Evolutionary conservation across 1,140 invertebrate species (phyloP).

Genomic region (Orchesella cincta): DNA sequence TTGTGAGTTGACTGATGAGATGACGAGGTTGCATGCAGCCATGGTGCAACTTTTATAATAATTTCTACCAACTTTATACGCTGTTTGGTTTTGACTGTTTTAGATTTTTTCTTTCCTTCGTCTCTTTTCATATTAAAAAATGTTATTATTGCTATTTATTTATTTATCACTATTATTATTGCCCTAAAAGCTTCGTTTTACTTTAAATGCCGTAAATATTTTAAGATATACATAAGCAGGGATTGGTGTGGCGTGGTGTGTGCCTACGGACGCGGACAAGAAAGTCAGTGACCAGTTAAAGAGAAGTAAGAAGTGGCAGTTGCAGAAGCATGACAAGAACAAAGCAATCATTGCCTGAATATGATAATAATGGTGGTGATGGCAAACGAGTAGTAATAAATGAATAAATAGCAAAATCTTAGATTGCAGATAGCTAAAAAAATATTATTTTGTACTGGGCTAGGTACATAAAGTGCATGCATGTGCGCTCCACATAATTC

Average conservation of each 20-base stretch:
- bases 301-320: neutral
- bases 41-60: neutral
- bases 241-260: neutral
- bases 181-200: neutral
- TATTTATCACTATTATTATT: neutral
- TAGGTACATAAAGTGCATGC: too few species aligned
- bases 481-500: too few species aligned
- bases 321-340: conserved; percentile 22
- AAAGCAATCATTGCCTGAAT: conserved; percentile 26
- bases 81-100: neutral
- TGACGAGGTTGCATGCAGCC: too few species aligned
- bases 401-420: neutral
- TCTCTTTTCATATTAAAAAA: neutral
- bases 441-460: too few species aligned
- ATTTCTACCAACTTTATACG: neutral
- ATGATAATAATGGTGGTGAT: neutral
- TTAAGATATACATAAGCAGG: neutral
- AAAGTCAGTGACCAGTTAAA: conserved; percentile 17
- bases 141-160: neutral
- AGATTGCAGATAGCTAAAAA: neutral
- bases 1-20: too few species aligned
- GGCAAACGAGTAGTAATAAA: neutral
- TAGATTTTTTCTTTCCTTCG: neutral
- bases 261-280: neutral
- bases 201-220: neutral